Conservation (phyloP, 2,888 invertebrate species). For the Parascotia fuliginaria region DNA sequence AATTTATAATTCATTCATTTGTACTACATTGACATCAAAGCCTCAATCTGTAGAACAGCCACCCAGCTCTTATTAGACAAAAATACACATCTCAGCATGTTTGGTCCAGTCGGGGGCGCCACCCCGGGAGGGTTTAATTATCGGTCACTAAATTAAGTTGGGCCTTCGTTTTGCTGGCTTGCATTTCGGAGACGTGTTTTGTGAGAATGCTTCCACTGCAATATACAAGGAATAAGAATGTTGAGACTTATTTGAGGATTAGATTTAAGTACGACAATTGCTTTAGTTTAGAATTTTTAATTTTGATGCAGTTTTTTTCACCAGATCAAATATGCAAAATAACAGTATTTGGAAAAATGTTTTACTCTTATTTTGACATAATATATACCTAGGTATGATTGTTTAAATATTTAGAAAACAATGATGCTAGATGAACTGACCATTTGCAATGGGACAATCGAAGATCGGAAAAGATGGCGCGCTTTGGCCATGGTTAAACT, state of each 20-base stretch:
- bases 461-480: no score
- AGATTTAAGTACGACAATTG: background rate
- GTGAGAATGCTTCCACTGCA: slow-evolving; percentile 46
- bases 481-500: no score
- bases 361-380: no score
- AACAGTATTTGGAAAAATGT: no score
- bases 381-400: no score
- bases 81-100: slow-evolving; percentile 74
- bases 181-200: slow-evolving; percentile 57
- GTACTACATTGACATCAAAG: slow-evolving; percentile 3
- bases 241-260: slow-evolving; percentile 16
- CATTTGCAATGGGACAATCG: no score
- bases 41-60: slow-evolving; percentile 12
- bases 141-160: slow-evolving; percentile 64
- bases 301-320: background rate
- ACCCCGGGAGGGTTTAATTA: slow-evolving; percentile 54
- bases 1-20: background rate
- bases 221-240: slow-evolving; percentile 40
- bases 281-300: background rate
- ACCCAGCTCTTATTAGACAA: slow-evolving; percentile 61
- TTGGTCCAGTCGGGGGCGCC: slow-evolving; percentile 45
- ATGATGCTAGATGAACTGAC: no score
- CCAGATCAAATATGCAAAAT: no score
- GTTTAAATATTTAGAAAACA: no score
- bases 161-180: slow-evolving; percentile 55